phyloP scores from a whole-genome alignment of 1,140 invertebrate species.

The Anastatus disparis region DNA sequence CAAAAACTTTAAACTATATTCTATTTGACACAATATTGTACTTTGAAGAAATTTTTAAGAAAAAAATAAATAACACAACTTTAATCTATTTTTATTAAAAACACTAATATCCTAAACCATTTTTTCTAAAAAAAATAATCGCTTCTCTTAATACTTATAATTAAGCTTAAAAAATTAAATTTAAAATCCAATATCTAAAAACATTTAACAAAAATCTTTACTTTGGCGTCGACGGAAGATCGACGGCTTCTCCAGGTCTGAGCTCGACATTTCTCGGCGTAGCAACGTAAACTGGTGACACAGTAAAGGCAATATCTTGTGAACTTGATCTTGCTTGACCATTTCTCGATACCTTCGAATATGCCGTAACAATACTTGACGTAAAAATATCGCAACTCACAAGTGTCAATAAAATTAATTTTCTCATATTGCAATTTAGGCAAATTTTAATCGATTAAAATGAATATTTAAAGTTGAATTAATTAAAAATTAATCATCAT shows the following conservation, averaged over 20 bases:
- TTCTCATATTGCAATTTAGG: neutral
- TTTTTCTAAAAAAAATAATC: constrained; percentile 7
- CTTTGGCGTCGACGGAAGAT: constrained; percentile 49
- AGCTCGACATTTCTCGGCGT: constrained; percentile 15
- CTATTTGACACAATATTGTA: too few relatives aligned
- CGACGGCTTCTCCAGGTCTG: constrained; percentile 54
- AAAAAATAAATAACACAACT: too few relatives aligned
- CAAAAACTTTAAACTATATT: too few relatives aligned
- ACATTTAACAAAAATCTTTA: too few relatives aligned
- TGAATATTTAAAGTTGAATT: too few relatives aligned
- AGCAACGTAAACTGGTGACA: constrained; percentile 52
- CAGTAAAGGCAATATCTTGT: constrained; percentile 51
- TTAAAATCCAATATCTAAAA: too few relatives aligned
- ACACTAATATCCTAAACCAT: too few relatives aligned
- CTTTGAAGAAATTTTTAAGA: too few relatives aligned
- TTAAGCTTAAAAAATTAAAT: too few relatives aligned
- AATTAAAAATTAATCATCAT: neutral
- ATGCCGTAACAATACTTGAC: neutral
- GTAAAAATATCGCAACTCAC: neutral
- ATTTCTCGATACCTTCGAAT: constrained; percentile 14
- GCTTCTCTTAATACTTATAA: too few relatives aligned
- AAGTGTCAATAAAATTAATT: neutral
- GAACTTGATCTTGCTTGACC: constrained; percentile 35
- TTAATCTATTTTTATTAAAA: too few relatives aligned
- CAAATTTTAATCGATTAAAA: neutral